phyloP scores from a whole-genome alignment of 2,113 vertebrate genomes.

The Mixornis gularis region DNA sequence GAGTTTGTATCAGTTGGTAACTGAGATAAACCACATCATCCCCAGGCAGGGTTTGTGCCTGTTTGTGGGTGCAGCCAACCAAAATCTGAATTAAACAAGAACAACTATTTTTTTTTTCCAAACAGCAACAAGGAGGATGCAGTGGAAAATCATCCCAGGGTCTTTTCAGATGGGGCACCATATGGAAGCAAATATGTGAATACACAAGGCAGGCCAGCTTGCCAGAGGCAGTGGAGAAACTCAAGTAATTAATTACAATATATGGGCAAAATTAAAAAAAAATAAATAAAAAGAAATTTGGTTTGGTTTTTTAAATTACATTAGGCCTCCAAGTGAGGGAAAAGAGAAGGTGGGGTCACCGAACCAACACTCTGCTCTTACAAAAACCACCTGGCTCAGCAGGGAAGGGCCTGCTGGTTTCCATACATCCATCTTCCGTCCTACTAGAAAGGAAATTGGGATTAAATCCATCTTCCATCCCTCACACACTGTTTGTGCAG shows the following conservation, averaged over 20 bases:
- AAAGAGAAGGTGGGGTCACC: background rate
- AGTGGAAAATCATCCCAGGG: background rate
- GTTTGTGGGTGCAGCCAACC: background rate
- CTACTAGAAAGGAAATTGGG: background rate
- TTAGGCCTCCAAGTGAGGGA: background rate
- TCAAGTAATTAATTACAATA: background rate
- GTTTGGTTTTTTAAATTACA: background rate
- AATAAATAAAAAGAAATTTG: fast-evolving
- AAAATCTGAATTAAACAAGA: background rate
- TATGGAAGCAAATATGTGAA: background rate
- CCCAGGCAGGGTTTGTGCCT: background rate
- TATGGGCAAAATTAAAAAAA: fast-evolving
- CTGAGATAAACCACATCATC: background rate
- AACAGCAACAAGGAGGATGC: background rate
- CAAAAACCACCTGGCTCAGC: background rate
- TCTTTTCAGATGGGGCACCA: background rate
- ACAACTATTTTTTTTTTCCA: background rate
- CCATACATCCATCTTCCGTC: background rate
- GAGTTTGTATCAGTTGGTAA: background rate
- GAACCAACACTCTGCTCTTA: background rate
- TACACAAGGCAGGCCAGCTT: background rate
- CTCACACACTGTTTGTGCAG: background rate
- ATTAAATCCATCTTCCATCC: background rate
- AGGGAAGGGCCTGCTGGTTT: background rate
- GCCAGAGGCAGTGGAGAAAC: background rate